These are phyloP conservation scores for Chaenocephalus aceratus DNA, from an alignment of 2,113 vertebrate species.

Conservation along the genomic window DNA sequence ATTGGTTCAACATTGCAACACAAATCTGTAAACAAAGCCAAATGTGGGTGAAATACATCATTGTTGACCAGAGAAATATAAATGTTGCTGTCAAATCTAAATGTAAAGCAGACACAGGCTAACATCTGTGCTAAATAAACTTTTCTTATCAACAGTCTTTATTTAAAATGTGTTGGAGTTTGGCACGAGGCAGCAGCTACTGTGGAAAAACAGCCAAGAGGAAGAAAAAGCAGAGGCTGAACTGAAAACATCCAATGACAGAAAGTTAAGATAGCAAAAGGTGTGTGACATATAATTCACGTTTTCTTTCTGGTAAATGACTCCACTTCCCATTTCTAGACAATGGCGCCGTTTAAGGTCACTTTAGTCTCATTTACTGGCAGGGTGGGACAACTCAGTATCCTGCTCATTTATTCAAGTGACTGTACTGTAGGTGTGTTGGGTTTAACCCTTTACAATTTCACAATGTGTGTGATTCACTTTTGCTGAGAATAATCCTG, in stretches of 20 bases:
- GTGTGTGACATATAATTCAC: not conserved
- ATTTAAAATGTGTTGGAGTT: not conserved
- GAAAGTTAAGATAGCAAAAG: not conserved
- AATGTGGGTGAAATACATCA: not conserved
- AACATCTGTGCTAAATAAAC: not conserved
- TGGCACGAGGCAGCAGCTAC: not conserved
- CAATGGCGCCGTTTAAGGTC: conserved; percentile 39
- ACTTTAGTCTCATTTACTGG: conserved; percentile 31
- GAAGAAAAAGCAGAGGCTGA: not conserved
- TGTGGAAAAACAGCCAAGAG: not conserved
- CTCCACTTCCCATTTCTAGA: conserved; percentile 36
- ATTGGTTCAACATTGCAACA: not conserved
- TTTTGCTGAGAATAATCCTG: not conserved
- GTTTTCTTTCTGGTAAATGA: conserved; percentile 41
- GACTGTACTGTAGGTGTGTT: not conserved
- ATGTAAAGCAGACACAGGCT: not conserved
- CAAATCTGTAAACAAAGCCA: not conserved
- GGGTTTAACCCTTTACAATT: too few species aligned
- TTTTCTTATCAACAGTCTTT: not conserved
- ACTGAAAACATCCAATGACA: not conserved
- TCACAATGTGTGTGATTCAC: too few species aligned
- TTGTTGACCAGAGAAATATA: not conserved
- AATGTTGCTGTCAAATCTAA: not conserved
- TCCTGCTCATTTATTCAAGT: conserved; percentile 40
- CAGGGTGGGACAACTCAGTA: conserved; percentile 12